Percentiles rank a stretch among this genome's conserved stretches.
Conservation (phyloP, 2,888 invertebrate genomes). For the Acleris literana region DNA sequence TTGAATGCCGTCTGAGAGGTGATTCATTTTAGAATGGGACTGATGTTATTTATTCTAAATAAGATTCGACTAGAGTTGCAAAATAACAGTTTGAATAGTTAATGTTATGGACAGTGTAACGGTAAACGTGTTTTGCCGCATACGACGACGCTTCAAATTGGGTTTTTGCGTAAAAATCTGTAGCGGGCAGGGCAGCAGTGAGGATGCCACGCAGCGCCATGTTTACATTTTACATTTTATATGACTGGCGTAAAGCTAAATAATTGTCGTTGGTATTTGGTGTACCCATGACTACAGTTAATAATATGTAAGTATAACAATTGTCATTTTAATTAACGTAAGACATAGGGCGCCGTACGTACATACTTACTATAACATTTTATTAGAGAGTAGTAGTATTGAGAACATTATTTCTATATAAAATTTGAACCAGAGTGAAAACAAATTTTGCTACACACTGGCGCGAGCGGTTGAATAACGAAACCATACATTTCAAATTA, state of each 20-base stretch:
- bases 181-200: conserved; percentile 52
- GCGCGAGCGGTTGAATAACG: conserved; percentile 45
- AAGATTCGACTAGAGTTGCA: not conserved
- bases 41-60: too few species aligned
- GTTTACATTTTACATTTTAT: too few species aligned
- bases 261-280: too few species aligned
- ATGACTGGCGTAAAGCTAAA: too few species aligned
- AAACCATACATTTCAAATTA: conserved; percentile 63
- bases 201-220: conserved; percentile 50
- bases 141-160: not conserved
- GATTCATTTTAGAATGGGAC: conserved; percentile 8
- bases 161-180: conserved; percentile 55
- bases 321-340: too few species aligned
- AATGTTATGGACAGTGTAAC: not conserved
- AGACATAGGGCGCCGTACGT: too few species aligned
- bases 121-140: conserved; percentile 5
- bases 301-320: too few species aligned
- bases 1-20: conserved; percentile 17
- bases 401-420: not conserved
- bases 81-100: conserved; percentile 1
- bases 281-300: too few species aligned
- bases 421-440: not conserved
- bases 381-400: too few species aligned
- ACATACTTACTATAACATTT: too few species aligned
- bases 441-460: not conserved